These are phyloP conservation scores for Podocnemis expansa DNA, from an alignment of 2,113 vertebrate species.

Conservation along the genomic window DNA sequence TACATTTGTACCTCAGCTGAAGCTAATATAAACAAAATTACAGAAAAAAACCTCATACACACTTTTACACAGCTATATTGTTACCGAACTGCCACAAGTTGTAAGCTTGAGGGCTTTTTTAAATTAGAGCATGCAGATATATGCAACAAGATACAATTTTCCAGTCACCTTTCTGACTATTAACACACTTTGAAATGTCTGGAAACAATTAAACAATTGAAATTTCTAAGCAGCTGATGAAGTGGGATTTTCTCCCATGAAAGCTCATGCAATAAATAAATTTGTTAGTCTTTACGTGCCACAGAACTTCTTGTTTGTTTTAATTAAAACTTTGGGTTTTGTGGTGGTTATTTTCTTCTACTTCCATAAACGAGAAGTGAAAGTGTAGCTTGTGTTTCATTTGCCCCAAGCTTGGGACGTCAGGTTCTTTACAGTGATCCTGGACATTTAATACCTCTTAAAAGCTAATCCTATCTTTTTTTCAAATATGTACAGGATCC, in stretches of 20 bases:
- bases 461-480: background rate
- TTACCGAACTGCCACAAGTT: background rate
- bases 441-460: background rate
- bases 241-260: too few relatives aligned
- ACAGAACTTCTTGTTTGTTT: too few relatives aligned
- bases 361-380: background rate
- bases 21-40: background rate
- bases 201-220: too few relatives aligned
- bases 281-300: too few relatives aligned
- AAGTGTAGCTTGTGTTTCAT: background rate
- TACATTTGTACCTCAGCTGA: background rate
- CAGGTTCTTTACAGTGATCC: background rate
- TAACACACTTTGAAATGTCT: background rate
- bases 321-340: background rate
- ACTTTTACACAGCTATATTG: background rate
- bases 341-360: background rate
- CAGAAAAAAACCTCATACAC: background rate
- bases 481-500: accelerated
- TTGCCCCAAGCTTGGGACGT: accelerated
- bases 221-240: too few relatives aligned
- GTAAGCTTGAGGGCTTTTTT: background rate
- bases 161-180: background rate
- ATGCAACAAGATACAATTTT: background rate
- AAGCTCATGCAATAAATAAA: too few relatives aligned
- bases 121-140: accelerated